phyloP scores from a whole-genome alignment of 2,113 vertebrate species.

The Helogale parvula region DNA sequence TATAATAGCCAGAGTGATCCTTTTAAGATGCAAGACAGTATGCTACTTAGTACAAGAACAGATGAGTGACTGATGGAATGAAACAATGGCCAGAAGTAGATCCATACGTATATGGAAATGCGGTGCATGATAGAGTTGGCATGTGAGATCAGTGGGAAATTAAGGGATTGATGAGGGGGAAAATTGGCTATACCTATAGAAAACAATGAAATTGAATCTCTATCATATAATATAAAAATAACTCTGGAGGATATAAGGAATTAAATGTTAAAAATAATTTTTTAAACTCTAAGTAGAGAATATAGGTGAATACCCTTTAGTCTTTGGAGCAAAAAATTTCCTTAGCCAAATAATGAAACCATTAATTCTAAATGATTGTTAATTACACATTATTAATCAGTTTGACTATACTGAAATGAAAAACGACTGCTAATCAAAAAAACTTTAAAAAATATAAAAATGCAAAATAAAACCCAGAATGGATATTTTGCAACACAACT shows the following conservation, averaged over 20 bases:
- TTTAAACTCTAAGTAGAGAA: neutral
- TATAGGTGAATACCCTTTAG: neutral
- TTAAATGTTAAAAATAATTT: neutral
- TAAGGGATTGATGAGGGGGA: neutral
- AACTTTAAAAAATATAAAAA: neutral
- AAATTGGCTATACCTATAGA: neutral
- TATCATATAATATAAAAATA: neutral
- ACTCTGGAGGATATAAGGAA: neutral
- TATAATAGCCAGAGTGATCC: neutral
- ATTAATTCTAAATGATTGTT: neutral
- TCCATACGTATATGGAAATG: neutral
- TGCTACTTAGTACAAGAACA: neutral
- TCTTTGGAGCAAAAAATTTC: neutral
- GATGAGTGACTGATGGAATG: neutral
- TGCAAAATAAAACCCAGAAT: neutral
- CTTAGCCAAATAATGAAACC: neutral
- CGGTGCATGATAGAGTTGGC: neutral
- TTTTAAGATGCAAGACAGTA: neutral
- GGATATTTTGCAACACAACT: neutral
- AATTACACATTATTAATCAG: neutral
- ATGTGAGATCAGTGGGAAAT: neutral
- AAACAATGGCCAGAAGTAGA: neutral
- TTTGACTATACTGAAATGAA: neutral
- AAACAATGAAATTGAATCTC: neutral
- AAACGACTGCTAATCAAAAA: neutral